phyloP scores from a whole-genome alignment of 2,888 invertebrate genomes.

The Diplazon laetatorius region DNA sequence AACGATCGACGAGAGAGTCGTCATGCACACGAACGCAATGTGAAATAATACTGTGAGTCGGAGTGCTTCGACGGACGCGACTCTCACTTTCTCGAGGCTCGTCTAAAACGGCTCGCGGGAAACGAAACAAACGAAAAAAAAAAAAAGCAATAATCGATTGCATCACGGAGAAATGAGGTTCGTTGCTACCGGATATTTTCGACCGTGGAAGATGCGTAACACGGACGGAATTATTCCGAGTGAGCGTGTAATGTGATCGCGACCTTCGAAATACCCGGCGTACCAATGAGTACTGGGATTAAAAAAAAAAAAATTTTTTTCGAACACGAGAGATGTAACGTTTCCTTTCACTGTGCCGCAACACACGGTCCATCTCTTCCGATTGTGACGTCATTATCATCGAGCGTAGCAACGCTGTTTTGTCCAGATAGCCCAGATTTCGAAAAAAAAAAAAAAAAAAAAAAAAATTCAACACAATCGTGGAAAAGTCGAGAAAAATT shows the following conservation, averaged over 20 bases:
- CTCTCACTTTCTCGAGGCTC: constrained; percentile 27
- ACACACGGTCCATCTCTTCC: constrained; percentile 3
- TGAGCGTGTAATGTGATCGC: constrained; percentile 46
- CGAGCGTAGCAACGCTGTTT: no score
- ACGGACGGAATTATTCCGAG: constrained; percentile 43
- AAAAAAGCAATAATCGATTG: constrained; percentile 48
- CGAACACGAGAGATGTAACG: constrained; percentile 29
- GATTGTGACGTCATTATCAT: constrained; percentile 2
- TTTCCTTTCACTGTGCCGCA: constrained; percentile 46
- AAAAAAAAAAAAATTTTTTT: no score
- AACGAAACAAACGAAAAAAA: neutral
- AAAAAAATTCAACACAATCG: no score
- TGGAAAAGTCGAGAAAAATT: no score
- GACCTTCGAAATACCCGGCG: constrained; percentile 51
- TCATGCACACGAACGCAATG: no score
- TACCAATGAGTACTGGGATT: constrained; percentile 33
- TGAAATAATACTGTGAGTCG: no score
- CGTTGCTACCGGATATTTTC: constrained; percentile 62
- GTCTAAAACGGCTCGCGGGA: no score
- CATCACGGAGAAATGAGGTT: constrained; percentile 38
- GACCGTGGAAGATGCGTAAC: constrained; percentile 58
- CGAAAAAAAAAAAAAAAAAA: no score
- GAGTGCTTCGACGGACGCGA: constrained; percentile 10
- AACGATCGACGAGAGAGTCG: no score
- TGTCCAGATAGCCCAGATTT: no score